A percentile compares a stretch with the other conserved stretches of the same genome.
Evolutionary conservation across 2,113 vertebrate species (phyloP).

Genomic region (Alexandromys fortis): DNA sequence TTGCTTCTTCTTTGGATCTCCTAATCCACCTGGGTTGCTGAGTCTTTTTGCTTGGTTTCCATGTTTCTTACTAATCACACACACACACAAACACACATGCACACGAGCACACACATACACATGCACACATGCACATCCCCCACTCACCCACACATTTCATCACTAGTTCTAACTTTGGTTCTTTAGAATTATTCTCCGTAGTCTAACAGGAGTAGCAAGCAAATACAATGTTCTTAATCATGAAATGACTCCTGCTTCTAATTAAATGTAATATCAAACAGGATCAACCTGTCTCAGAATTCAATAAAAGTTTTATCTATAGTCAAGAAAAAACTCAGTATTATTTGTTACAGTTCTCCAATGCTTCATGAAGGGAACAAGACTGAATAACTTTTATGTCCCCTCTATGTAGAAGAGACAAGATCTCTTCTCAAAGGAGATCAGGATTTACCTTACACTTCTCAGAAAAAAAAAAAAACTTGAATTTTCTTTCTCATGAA

Average conservation of each 20-base stretch:
- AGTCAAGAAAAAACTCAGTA: background rate
- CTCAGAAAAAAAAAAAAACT: background rate
- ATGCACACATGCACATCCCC: background rate
- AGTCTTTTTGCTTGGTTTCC: background rate
- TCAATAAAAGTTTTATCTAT: background rate
- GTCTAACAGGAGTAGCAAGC: background rate
- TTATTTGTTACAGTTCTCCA: background rate
- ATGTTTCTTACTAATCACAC: background rate
- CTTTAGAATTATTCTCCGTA: background rate
- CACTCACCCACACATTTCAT: background rate
- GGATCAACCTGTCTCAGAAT: background rate
- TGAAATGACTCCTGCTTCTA: background rate
- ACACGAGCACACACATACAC: background rate
- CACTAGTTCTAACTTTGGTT: background rate
- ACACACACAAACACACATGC: background rate
- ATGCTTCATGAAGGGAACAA: background rate
- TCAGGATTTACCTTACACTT: background rate
- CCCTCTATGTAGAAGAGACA: background rate
- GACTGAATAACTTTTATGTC: background rate
- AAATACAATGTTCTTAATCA: constrained; percentile 7
- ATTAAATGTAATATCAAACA: background rate
- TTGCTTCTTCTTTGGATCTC: background rate
- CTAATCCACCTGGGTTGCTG: background rate
- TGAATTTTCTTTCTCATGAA: constrained; percentile 23
- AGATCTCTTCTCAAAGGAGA: background rate